A percentile compares a stretch with the other conserved stretches of the same genome.
Conservation (phyloP, 1,140 invertebrate species). For the Xylocopa sonorina region DNA sequence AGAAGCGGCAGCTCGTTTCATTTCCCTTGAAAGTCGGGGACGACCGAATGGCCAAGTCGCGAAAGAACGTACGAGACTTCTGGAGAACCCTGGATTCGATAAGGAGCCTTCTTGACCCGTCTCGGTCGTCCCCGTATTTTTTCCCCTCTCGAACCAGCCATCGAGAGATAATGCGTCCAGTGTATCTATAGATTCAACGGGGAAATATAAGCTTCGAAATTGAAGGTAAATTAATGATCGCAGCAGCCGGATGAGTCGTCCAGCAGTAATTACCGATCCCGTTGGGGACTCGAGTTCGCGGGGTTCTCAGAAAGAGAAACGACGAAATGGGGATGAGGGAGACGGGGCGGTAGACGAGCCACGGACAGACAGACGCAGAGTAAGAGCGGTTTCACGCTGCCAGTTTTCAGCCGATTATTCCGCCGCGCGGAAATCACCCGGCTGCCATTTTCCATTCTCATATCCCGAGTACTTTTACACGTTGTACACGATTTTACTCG, state of each 20-base stretch:
- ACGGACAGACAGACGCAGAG: neutral
- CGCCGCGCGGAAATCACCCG: too few relatives aligned
- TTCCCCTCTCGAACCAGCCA: neutral
- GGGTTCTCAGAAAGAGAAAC: constrained; percentile 23
- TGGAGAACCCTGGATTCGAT: constrained; percentile 2
- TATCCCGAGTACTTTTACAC: too few relatives aligned
- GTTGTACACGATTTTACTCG: too few relatives aligned
- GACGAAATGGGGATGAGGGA: neutral
- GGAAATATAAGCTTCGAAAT: constrained; percentile 57
- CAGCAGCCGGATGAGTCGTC: constrained; percentile 53
- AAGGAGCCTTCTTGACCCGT: constrained; percentile 1
- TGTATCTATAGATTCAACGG: constrained; percentile 9
- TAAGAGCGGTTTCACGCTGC: too few relatives aligned
- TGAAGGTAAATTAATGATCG: constrained; percentile 70
- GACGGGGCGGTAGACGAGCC: neutral
- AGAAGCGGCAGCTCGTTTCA: too few relatives aligned
- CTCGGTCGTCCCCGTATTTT: neutral
- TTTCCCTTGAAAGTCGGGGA: neutral
- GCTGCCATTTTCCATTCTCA: too few relatives aligned
- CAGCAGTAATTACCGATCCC: constrained; percentile 69
- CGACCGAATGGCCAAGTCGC: neutral
- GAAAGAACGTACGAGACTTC: neutral
- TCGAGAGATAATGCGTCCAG: constrained; percentile 34
- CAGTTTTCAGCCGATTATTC: too few relatives aligned
- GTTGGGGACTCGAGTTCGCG: constrained; percentile 47